Evolutionary conservation across 2,888 invertebrate species (phyloP).

Genomic region (Ichneumoninae sp.): DNA sequence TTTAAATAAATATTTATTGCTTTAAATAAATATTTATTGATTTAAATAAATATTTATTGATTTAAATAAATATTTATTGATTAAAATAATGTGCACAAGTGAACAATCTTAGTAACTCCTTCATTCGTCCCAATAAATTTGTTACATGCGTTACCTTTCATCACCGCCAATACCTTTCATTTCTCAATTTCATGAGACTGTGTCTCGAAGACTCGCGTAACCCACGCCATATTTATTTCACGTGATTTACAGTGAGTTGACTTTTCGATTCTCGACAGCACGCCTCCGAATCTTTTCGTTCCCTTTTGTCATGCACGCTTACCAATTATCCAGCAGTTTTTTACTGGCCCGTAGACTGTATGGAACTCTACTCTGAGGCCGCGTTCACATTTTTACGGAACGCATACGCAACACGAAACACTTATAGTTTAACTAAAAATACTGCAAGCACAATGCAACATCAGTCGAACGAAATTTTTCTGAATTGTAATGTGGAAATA

Average conservation of each 20-base stretch:
- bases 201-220: not conserved
- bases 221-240: conserved; percentile 4
- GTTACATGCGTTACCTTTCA: not conserved
- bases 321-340: not conserved
- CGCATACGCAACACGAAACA: not conserved
- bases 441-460: too few relatives aligned
- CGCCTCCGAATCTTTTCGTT: not conserved
- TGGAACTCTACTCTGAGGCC: not conserved
- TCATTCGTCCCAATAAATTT: not conserved
- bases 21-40: too few relatives aligned
- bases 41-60: too few relatives aligned
- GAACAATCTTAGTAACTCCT: too few relatives aligned
- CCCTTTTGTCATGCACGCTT: conserved; percentile 10
- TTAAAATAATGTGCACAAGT: not conserved
- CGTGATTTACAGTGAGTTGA: not conserved
- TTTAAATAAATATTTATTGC: too few relatives aligned
- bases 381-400: not conserved
- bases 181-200: conserved; percentile 8
- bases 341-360: not conserved
- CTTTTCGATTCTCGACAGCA: conserved; percentile 11
- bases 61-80: too few relatives aligned
- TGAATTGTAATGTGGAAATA: not conserved
- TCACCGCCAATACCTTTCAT: not conserved
- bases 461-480: not conserved
- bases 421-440: not conserved